Evolutionary conservation across 53 echinoderm and acorn worm genomes (phyloP).

Genomic region (Echinometra lucunter): DNA sequence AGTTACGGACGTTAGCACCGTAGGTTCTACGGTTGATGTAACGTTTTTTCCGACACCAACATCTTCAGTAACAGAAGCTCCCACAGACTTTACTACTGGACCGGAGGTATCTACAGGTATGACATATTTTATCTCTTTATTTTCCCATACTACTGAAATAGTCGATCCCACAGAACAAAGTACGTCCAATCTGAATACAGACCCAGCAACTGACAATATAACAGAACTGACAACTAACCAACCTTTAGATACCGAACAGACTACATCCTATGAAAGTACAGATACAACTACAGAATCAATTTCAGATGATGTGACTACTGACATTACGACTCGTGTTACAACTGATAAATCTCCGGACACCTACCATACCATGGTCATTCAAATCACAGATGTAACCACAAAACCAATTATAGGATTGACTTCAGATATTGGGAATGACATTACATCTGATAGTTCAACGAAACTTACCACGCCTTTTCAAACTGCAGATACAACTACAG

Average conservation of each 20-base stretch:
- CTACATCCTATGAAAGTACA: neutral
- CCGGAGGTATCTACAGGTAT: neutral
- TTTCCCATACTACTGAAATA: neutral
- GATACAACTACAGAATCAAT: neutral
- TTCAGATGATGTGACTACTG: neutral
- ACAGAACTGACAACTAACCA: neutral
- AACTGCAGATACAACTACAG: neutral
- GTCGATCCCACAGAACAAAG: neutral
- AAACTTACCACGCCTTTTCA: neutral
- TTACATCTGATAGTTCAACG: neutral
- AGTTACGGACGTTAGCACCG: neutral
- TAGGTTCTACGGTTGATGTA: neutral
- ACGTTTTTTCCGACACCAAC: neutral
- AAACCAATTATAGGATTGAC: neutral
- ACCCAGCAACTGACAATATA: neutral
- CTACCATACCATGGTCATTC: neutral
- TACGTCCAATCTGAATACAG: neutral
- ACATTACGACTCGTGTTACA: neutral
- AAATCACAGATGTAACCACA: neutral
- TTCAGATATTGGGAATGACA: neutral
- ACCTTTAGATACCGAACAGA: neutral
- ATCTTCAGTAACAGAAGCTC: neutral
- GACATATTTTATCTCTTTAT: neutral
- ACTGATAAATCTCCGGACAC: neutral
- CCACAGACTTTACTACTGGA: neutral